A percentile compares a stretch with the other conserved stretches of the same genome.
These are phyloP conservation scores for Heliconius erato DNA, from an alignment of 2,888 invertebrate species.

Conservation along the genomic window DNA sequence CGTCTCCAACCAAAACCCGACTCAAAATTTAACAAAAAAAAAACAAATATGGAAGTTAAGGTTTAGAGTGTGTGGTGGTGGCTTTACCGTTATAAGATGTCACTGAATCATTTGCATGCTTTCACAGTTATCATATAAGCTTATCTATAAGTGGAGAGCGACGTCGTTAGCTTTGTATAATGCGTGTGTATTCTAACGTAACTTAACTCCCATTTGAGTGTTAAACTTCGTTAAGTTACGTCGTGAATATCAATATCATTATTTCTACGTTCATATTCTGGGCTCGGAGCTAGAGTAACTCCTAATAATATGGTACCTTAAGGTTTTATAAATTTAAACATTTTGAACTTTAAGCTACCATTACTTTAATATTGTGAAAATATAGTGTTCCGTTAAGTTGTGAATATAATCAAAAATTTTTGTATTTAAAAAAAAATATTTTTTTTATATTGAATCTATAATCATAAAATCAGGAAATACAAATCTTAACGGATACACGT, in stretches of 20 bases:
- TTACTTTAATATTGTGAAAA: not conserved
- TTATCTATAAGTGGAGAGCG: slow-evolving; percentile 74
- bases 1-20: slow-evolving; percentile 64
- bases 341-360: not conserved
- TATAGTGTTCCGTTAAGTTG: slow-evolving; percentile 29
- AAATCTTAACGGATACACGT: slow-evolving; percentile 25
- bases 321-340: slow-evolving; percentile 17
- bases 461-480: not conserved
- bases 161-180: slow-evolving; percentile 70
- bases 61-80: slow-evolving; percentile 86
- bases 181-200: slow-evolving; percentile 62
- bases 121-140: slow-evolving; percentile 77
- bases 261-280: slow-evolving; percentile 56
- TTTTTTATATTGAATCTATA: not conserved
- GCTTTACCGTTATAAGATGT: slow-evolving; percentile 75
- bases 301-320: slow-evolving; percentile 29
- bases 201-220: slow-evolving; percentile 42
- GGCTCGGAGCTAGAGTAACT: slow-evolving; percentile 76
- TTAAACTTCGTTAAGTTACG: slow-evolving; percentile 26
- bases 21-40: slow-evolving; percentile 80
- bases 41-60: slow-evolving; percentile 77
- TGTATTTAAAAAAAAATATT: not conserved
- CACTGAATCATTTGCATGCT: slow-evolving; percentile 84
- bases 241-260: slow-evolving; percentile 43
- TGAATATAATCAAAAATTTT: not conserved